A percentile compares a stretch with the other conserved stretches of the same genome.
Evolutionary conservation across 2,888 invertebrate species (phyloP).

Genomic region (Dermolepida albohirtum): DNA sequence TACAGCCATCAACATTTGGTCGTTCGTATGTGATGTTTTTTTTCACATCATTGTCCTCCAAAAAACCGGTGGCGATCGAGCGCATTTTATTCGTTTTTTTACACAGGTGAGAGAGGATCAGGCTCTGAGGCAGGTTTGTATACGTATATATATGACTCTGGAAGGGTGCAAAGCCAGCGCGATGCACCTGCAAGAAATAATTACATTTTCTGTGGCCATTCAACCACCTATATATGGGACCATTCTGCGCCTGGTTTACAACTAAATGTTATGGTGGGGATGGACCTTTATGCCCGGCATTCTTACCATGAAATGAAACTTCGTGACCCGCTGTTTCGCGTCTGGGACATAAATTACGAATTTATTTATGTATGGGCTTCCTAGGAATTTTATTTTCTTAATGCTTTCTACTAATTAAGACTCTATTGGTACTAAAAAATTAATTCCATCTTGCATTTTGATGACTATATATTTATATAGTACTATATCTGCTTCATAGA

Average conservation of each 20-base stretch:
- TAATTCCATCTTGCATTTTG: no score
- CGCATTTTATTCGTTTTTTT: slow-evolving; percentile 49
- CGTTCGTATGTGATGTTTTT: slow-evolving; percentile 1
- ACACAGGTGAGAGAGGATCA: slow-evolving; percentile 49
- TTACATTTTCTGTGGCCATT: slow-evolving; percentile 50
- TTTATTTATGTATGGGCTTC: slow-evolving; percentile 32
- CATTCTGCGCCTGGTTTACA: slow-evolving; percentile 37
- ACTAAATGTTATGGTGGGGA: slow-evolving; percentile 21
- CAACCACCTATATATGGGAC: slow-evolving; percentile 40
- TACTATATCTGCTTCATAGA: no score
- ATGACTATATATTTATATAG: no score
- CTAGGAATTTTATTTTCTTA: slow-evolving; percentile 29
- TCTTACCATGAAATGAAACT: slow-evolving; percentile 39
- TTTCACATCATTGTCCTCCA: slow-evolving; percentile 35
- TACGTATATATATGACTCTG: slow-evolving; percentile 39
- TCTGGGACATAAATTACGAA: slow-evolving; percentile 40
- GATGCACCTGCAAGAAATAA: slow-evolving; percentile 54
- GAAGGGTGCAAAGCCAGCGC: slow-evolving; percentile 49
- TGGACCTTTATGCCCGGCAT: slow-evolving; percentile 30
- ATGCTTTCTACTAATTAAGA: slow-evolving; percentile 26
- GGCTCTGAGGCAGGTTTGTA: slow-evolving; percentile 49
- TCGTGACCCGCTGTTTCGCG: slow-evolving; percentile 40
- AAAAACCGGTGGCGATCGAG: slow-evolving; percentile 50
- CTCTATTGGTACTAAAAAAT: slow-evolving; percentile 1
- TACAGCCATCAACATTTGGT: slow-evolving; percentile 1